Evolutionary conservation across 1,140 invertebrate genomes (phyloP).

Genomic region (Diabrotica virgifera): DNA sequence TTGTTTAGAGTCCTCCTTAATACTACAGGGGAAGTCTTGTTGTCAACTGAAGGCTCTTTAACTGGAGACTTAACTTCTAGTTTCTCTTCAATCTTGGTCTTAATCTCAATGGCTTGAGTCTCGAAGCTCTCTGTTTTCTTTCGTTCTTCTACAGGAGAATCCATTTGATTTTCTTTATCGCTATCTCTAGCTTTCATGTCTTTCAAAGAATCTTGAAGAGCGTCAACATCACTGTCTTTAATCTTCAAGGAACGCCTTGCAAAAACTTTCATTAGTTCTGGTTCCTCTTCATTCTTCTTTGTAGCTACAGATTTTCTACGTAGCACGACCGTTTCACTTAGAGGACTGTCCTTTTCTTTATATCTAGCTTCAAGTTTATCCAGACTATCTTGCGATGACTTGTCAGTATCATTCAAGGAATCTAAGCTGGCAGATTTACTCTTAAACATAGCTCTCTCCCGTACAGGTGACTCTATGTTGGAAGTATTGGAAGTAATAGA

Average conservation of each 20-base stretch:
- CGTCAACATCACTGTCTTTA: constrained; percentile 64
- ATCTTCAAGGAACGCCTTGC: constrained; percentile 72
- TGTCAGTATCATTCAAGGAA: constrained; percentile 35
- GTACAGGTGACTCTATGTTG: constrained; percentile 18
- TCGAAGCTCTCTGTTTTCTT: constrained; percentile 45
- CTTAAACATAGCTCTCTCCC: constrained; percentile 24
- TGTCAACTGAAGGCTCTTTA: constrained; percentile 34
- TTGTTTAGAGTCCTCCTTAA: constrained; percentile 23
- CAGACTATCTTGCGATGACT: constrained; percentile 36
- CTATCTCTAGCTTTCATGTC: constrained; percentile 31
- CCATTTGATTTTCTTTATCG: constrained; percentile 54
- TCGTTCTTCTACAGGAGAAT: constrained; percentile 46
- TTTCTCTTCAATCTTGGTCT: constrained; percentile 36
- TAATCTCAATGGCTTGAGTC: constrained; percentile 37
- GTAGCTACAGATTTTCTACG: constrained; percentile 56
- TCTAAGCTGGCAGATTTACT: constrained; percentile 44
- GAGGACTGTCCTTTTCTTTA: constrained; percentile 11
- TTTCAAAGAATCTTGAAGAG: constrained; percentile 39
- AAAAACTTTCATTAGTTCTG: constrained; percentile 77
- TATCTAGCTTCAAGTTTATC: constrained; percentile 32
- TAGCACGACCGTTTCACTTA: constrained; percentile 49
- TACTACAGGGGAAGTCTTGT: constrained; percentile 19
- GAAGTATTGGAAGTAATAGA: constrained; percentile 27
- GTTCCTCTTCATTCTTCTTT: constrained; percentile 60
- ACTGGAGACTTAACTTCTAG: constrained; percentile 19